A percentile compares a stretch with the other conserved stretches of the same genome.
phyloP scores from a whole-genome alignment of 2,888 invertebrate genomes.

The Hemithea aestivaria region DNA sequence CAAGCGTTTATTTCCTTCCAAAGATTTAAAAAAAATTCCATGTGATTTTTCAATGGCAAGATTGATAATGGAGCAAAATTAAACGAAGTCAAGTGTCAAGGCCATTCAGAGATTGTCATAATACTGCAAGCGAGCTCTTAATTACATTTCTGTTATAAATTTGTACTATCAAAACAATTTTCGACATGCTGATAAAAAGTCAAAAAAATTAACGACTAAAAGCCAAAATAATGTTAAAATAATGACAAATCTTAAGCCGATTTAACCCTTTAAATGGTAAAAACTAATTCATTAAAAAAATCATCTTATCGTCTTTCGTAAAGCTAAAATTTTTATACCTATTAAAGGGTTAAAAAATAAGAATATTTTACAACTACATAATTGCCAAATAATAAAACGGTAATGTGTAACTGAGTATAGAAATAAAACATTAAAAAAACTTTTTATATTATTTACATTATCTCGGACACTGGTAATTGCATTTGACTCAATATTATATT shows the following conservation, averaged over 20 bases:
- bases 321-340: too few relatives aligned
- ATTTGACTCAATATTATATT: too few relatives aligned
- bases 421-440: conserved; percentile 52
- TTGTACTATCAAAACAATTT: conserved; percentile 68
- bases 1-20: conserved; percentile 10
- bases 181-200: conserved; percentile 21
- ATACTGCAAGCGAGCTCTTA: conserved; percentile 57
- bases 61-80: conserved; percentile 32
- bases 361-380: conserved; percentile 44
- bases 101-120: conserved; percentile 35
- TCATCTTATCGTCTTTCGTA: too few relatives aligned
- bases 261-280: too few relatives aligned
- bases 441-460: conserved; percentile 63
- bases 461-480: conserved; percentile 52
- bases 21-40: background rate
- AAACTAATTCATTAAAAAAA: too few relatives aligned
- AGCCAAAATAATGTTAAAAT: conserved; percentile 45
- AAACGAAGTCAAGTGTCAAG: conserved; percentile 25
- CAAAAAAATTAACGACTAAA: conserved; percentile 27
- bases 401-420: conserved; percentile 46
- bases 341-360: conserved; percentile 19
- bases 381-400: conserved; percentile 47
- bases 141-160: conserved; percentile 34
- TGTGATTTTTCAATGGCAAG: conserved; percentile 23
- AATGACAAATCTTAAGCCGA: conserved; percentile 30